Evolutionary conservation across 2,113 vertebrate species (phyloP).

Genomic region (Plecturocebus donacophilus): DNA sequence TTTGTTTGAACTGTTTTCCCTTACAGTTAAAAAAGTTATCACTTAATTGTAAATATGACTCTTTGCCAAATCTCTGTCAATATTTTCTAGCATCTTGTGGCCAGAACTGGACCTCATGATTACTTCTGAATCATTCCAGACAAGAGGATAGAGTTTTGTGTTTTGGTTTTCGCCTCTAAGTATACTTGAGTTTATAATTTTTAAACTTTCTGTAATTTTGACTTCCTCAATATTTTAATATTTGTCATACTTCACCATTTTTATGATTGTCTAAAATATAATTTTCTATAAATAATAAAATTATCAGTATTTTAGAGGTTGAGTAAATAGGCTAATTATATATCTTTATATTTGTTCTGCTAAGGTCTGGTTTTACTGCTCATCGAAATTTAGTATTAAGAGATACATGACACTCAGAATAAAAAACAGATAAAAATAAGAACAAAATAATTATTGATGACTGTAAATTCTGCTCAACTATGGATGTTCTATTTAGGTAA

Average conservation of each 20-base stretch:
- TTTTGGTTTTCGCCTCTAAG: neutral
- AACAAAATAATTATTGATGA: constrained; percentile 48
- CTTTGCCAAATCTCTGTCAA: neutral
- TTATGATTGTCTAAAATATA: neutral
- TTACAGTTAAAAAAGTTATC: neutral
- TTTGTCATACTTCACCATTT: neutral
- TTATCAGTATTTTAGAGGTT: neutral
- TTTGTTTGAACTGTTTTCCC: too few species aligned
- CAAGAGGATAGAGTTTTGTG: neutral
- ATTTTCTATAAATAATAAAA: neutral
- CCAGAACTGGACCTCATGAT: neutral
- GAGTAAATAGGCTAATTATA: neutral
- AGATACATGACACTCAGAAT: neutral
- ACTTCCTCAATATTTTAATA: constrained; percentile 18
- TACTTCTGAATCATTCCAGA: neutral
- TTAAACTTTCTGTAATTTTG: neutral
- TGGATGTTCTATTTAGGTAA: constrained; percentile 51
- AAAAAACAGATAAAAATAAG: constrained; percentile 48
- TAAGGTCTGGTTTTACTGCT: neutral
- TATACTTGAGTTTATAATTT: neutral
- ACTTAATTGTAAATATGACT: neutral
- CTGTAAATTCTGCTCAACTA: constrained; percentile 9
- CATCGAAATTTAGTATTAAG: constrained; percentile 34
- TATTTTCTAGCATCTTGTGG: neutral
- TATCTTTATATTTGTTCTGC: neutral